phyloP scores from a whole-genome alignment of 2,888 invertebrate species.

The Endomychus coccineus region DNA sequence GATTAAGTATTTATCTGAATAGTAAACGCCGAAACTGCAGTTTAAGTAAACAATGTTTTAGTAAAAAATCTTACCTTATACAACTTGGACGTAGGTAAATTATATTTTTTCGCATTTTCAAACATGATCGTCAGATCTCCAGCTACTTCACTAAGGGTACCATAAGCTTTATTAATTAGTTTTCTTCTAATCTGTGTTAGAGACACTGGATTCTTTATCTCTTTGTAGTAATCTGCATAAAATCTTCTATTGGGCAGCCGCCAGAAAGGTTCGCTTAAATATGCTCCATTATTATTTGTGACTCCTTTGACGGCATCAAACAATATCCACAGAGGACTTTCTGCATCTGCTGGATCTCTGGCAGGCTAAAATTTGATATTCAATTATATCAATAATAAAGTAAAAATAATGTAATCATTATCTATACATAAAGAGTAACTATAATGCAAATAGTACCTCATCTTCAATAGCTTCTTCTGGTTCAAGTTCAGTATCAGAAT shows the following conservation, averaged over 20 bases:
- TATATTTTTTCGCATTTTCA: slow-evolving; percentile 91
- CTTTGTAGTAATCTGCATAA: slow-evolving; percentile 96
- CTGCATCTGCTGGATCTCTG: slow-evolving; percentile 40
- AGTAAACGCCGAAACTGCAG: too few relatives aligned
- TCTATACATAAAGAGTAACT: background rate
- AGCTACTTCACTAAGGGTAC: slow-evolving; percentile 80
- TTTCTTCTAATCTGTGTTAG: slow-evolving; percentile 84
- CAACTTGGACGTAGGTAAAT: slow-evolving; percentile 69
- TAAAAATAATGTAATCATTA: background rate
- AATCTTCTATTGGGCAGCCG: slow-evolving; percentile 83
- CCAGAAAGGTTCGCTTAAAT: slow-evolving; percentile 88
- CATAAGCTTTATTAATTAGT: slow-evolving; percentile 73
- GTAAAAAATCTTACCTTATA: slow-evolving; percentile 57
- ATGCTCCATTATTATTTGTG: slow-evolving; percentile 58
- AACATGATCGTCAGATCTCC: slow-evolving; percentile 94
- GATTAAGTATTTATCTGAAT: background rate
- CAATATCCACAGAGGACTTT: slow-evolving; percentile 86
- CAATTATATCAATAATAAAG: slow-evolving; percentile 37
- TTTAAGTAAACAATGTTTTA: slow-evolving; percentile 1
- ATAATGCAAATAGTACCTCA: slow-evolving; percentile 34
- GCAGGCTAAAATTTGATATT: slow-evolving; percentile 55
- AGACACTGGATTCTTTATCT: slow-evolving; percentile 93
- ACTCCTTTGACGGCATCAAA: slow-evolving; percentile 73
- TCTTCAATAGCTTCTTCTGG: slow-evolving; percentile 45
- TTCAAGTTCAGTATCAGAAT: slow-evolving; percentile 54